Conservation (phyloP, 2,888 invertebrate species). For the Apeira syringaria region DNA sequence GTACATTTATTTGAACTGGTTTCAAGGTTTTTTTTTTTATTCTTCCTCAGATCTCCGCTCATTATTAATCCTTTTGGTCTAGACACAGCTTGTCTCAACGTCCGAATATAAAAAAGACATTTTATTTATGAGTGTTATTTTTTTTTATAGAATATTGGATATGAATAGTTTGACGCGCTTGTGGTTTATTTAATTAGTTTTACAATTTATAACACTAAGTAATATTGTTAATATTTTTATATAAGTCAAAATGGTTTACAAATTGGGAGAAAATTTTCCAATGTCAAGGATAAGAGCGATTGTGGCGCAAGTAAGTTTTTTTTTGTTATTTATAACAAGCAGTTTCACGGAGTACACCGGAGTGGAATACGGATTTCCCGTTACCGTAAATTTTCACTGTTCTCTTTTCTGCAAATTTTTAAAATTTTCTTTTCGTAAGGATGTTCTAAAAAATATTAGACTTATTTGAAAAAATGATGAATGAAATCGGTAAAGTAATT, state of each 20-base stretch:
- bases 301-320: constrained; percentile 55
- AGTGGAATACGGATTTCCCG: no score
- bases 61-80: constrained; percentile 9
- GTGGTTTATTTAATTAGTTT: no score
- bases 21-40: constrained; percentile 13
- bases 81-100: constrained; percentile 11
- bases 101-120: background rate
- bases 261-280: constrained; percentile 44
- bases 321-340: constrained; percentile 5
- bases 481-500: no score
- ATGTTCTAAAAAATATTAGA: no score
- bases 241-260: constrained; percentile 55
- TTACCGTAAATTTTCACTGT: no score
- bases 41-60: constrained; percentile 16
- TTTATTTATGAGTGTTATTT: background rate
- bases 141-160: no score
- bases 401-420: no score
- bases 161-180: no score
- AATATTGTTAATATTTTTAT: background rate
- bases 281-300: constrained; percentile 52
- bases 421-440: no score
- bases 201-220: background rate
- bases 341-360: no score
- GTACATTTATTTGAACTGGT: constrained; percentile 9
- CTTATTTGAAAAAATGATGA: no score